Evolutionary conservation across 2,113 vertebrate species (phyloP).

Genomic region (Bubo bubo): DNA sequence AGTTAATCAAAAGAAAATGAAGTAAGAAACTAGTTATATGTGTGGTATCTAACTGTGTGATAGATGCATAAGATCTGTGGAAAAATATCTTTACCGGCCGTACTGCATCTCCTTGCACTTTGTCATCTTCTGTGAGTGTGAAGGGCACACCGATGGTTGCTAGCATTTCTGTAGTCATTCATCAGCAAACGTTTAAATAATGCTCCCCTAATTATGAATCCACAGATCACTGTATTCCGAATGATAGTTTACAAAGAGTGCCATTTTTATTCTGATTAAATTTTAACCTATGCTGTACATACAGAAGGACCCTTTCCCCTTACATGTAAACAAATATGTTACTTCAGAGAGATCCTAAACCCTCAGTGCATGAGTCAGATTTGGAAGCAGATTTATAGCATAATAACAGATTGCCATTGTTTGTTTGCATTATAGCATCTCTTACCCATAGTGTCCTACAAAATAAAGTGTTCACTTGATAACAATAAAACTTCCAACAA

Average conservation of each 20-base stretch:
- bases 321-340: constrained; percentile 22
- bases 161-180: neutral
- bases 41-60: neutral
- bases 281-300: neutral
- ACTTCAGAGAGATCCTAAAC: constrained; percentile 4
- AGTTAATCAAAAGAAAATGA: neutral
- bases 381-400: constrained; percentile 39
- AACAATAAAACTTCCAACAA: constrained; percentile 40
- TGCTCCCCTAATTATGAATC: neutral
- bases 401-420: constrained; percentile 26
- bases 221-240: neutral
- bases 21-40: neutral
- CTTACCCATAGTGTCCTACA: neutral
- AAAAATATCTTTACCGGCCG: neutral
- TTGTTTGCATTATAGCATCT: constrained; percentile 18
- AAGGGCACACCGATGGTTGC: neutral
- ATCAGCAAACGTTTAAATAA: neutral
- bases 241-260: neutral
- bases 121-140: neutral
- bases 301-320: neutral
- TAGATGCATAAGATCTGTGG: neutral
- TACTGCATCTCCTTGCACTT: neutral
- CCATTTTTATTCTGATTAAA: neutral
- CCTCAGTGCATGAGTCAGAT: neutral
- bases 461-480: constrained; percentile 29